Evolutionary conservation across 2,113 vertebrate genomes (phyloP), one percentile per base, ranked within the genome.

Genomic region (Ophiodon elongatus): DNA sequence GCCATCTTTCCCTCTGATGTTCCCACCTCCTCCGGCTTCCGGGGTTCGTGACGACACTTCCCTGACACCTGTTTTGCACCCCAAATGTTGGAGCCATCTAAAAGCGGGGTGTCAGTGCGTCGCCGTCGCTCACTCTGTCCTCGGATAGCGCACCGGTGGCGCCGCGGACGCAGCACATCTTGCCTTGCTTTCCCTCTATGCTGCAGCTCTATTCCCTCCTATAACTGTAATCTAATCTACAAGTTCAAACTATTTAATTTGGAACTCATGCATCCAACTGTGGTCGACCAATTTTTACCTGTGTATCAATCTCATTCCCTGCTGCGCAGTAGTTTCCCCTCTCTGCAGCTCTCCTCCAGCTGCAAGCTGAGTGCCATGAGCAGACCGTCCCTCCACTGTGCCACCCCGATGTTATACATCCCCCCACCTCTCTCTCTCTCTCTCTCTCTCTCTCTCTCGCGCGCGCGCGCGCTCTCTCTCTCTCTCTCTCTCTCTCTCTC

Each of bases 1-100:
- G 97, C 97, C 97, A 98, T 98, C 97, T 97, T 98, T 94, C 96
- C 95, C 93, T 95, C 95, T 94, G 92, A 92, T 94, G 95, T 93
- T 94, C 94, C 95, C 95, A 94, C 95, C 95, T 94, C 93, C 91
- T 91, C 92, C 93, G 94, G 94, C 94, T 96, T 96, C 95, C 95
- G 95, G 94, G 94, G 92, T 92, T 93, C 91, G 94, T 93, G 95
- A 95, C 95, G 95, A 96, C 95, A 96, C 96, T 96, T 96, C 95
- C 96, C 94, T 94, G 94, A 96, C 95, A 96, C 95, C 95, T 96
- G 95, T 94, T 93, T 94, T 91, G 93, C 88, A 91, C 94, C 94
- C 95, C 93, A 86, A 94, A 94, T 94, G 91, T 94, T 86, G 91
- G 88, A 93, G 94, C 96, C 95, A 96, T 95, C 92, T 94, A 95